phyloP scores from a whole-genome alignment of 1,140 invertebrate genomes.

The Bombus waltoni region DNA sequence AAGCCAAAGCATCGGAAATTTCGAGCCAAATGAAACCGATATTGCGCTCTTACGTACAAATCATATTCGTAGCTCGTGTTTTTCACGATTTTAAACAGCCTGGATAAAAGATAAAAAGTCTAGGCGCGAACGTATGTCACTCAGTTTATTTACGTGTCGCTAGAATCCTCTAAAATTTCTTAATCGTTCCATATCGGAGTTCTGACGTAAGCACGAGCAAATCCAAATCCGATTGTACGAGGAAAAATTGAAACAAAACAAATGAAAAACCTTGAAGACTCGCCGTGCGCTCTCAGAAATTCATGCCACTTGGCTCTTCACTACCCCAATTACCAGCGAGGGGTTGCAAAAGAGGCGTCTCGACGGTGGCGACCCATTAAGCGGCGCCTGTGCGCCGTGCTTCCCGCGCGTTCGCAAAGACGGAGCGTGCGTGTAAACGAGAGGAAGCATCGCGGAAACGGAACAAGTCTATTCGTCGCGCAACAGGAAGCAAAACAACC shows the following conservation, averaged over 20 bases:
- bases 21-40: too few relatives aligned
- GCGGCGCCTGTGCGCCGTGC: conserved; percentile 8
- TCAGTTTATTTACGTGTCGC: too few relatives aligned
- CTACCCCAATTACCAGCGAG: conserved; percentile 22
- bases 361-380: conserved; percentile 2
- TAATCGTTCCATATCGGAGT: not conserved
- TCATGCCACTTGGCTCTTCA: not conserved
- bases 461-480: conserved; percentile 47
- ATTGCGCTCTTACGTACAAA: too few relatives aligned
- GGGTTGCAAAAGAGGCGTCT: not conserved
- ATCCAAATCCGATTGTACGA: not conserved
- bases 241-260: not conserved
- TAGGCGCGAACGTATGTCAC: too few relatives aligned
- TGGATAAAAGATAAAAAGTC: too few relatives aligned
- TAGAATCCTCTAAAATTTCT: not conserved
- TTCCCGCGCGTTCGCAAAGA: conserved; percentile 5
- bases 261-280: not conserved
- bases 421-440: not conserved
- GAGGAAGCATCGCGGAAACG: conserved; percentile 34
- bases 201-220: not conserved
- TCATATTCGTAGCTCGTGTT: too few relatives aligned
- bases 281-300: not conserved
- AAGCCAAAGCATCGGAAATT: too few relatives aligned
- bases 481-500: conserved; percentile 51
- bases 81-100: too few relatives aligned